Evolutionary conservation across 2,888 invertebrate species (phyloP), one percentile per base, ranked within the genome.

Genomic region (Drosophila emarginata): DNA sequence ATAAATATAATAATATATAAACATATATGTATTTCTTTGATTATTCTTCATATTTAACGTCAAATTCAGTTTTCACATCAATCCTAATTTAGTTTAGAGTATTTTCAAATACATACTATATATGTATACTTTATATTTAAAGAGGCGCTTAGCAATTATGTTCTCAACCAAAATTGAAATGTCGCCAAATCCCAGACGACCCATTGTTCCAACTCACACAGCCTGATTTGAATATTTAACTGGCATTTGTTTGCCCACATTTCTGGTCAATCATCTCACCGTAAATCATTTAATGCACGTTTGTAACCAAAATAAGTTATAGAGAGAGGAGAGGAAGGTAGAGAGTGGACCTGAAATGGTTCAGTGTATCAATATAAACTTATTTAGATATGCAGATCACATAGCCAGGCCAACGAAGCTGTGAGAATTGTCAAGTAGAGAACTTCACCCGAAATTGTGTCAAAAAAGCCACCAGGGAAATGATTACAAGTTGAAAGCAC

Each of bases 241-340:
- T 45, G 60, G 74, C 71, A 74, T 73, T 51, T 66, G 26, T 26
- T 65, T 56, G 52, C 52, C 64, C 60, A 56, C 54, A 70, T 69
- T 37, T 52, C 66, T 71, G 68, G 61, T 70, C 75, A 78, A 66
- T 77, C 86, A 77, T 79, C 86, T 87, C 80, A 51, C 68, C 60
- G 80, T 87, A 69, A 81, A 85, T 87, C 80, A 87, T 85, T 85
- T 71, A 67, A 67, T 63, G 56, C 80, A 78, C 78, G 78, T 74
- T 63, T 74, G 62, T 77, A 18, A 36, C 66, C 80, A 63, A 79
- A 77, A 37, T 56, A 50, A 71, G 59, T 67, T 18, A 57, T 67
- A 37, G 56, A 40, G 11, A 45, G 2, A 21, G 11, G 18, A 21
- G 21, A 12, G 21, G n/a, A 14, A n/a, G 39, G 12, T 1, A 15